Base-by-base conservation (phyloP, 2,113 vertebrate species). In the Podarcis cretensis region DNA sequence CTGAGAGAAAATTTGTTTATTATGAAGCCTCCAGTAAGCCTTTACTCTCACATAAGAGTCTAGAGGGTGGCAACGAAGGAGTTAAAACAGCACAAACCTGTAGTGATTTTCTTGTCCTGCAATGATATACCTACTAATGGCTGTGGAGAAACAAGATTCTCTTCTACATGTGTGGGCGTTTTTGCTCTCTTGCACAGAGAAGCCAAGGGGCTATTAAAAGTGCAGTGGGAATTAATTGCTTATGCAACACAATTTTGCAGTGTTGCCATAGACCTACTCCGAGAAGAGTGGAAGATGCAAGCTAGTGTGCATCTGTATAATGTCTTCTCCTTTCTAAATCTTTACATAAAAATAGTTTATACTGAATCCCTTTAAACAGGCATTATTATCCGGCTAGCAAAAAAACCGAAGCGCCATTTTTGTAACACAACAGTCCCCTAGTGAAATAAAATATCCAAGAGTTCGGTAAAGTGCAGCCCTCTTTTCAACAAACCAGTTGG, bases 321-420 rank as follows among this genome's bases (percentile, higher is more conserved):
- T 91, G 63, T 74, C 86, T 48, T 88, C 93, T 91, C 84, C 89
- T 65, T 89, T 84, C 71, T 27, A 13, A 25, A 88, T 86, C 75
- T 74, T 95, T 92, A 94, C 93, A 90, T 87, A 91, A 87, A 83
- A 91, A 80, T 25, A 88, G 86, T 73, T 91, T 90, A 91, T 83
- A 93, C 85, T 37, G 10, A 81, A 90, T 95, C 89, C 93, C 92
- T 95, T 95, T 93, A 94, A 89, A 87, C 92, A 96, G n/a, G 91
- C 91, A 94, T 82, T 18, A 91, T 37, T 87, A 92, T 86, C 68
- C 27, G 88, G 83, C 81, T 93, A 27, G 84, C 88, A 91, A 88
- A 74, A 43, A 43, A 92, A 43, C n/a, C 48, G 40, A 86, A 95
- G 94, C 93, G 94, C 83, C 89, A 57, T 78, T 68, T 80, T 83